Percentiles rank a stretch among this genome's conserved stretches.
phyloP scores from a whole-genome alignment of 2,113 vertebrate species.

The Atlantisia rogersi region DNA sequence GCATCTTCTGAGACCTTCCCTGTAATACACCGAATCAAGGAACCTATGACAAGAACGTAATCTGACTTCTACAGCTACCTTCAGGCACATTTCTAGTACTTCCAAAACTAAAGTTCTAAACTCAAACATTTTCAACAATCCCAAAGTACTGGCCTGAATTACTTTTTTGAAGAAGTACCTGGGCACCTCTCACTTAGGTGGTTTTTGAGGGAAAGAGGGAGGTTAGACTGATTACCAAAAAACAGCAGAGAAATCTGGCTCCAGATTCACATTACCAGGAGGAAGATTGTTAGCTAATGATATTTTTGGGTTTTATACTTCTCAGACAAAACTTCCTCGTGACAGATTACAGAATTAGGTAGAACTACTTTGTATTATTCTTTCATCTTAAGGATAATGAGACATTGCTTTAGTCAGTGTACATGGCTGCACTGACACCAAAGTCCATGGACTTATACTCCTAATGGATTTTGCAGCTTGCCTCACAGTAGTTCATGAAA shows the following conservation, averaged over 20 bases:
- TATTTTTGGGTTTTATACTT: background rate
- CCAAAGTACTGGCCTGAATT: background rate
- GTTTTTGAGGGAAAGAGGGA: background rate
- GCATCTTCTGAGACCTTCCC: background rate
- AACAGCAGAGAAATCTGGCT: background rate
- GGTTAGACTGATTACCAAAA: background rate
- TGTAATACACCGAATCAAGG: background rate
- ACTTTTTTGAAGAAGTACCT: background rate
- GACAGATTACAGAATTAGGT: background rate
- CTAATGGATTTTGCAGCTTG: background rate
- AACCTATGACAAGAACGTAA: background rate
- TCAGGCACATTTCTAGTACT: background rate
- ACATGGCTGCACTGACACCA: background rate
- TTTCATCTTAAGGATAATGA: background rate
- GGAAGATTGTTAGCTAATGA: background rate
- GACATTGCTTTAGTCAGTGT: background rate
- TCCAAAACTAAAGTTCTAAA: background rate
- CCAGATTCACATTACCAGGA: background rate
- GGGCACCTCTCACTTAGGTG: background rate
- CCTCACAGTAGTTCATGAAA: background rate
- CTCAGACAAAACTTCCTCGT: background rate
- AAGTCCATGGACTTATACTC: constrained; percentile 4
- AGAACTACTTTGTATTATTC: background rate
- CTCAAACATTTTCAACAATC: background rate
- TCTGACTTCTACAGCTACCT: background rate